phyloP scores from a whole-genome alignment of 2,113 vertebrate genomes.

The Petaurus breviceps region DNA sequence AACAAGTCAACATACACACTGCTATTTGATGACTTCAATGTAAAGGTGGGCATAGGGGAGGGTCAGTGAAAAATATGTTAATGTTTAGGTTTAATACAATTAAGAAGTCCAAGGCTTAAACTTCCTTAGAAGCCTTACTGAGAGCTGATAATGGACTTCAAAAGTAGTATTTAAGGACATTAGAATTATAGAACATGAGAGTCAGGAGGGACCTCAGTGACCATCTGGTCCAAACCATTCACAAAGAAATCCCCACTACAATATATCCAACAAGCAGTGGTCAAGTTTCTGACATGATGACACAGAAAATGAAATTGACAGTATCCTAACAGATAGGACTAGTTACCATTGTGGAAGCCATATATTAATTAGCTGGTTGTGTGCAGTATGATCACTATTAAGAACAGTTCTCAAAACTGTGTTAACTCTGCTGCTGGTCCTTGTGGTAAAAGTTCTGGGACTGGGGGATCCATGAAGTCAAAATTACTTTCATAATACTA shows the following conservation, averaged over 20 bases:
- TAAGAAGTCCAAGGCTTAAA: background rate
- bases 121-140: background rate
- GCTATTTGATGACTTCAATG: background rate
- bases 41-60: background rate
- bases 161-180: background rate
- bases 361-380: background rate
- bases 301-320: background rate
- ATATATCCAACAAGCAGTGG: background rate
- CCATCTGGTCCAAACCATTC: background rate
- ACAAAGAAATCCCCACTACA: background rate
- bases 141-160: background rate
- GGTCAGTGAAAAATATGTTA: background rate
- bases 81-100: background rate
- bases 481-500: background rate
- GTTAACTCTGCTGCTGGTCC: background rate
- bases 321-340: background rate
- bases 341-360: background rate
- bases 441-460: background rate
- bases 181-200: background rate
- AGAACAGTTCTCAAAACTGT: background rate
- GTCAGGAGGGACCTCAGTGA: background rate
- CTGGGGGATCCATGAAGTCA: background rate
- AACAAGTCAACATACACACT: background rate
- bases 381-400: background rate
- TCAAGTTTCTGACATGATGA: background rate